Percentiles rank a stretch among this genome's conserved stretches.
These are phyloP conservation scores for Triplophysa bombifrons DNA, from an alignment of 2,797 vertebrate species.

Conservation along the genomic window DNA sequence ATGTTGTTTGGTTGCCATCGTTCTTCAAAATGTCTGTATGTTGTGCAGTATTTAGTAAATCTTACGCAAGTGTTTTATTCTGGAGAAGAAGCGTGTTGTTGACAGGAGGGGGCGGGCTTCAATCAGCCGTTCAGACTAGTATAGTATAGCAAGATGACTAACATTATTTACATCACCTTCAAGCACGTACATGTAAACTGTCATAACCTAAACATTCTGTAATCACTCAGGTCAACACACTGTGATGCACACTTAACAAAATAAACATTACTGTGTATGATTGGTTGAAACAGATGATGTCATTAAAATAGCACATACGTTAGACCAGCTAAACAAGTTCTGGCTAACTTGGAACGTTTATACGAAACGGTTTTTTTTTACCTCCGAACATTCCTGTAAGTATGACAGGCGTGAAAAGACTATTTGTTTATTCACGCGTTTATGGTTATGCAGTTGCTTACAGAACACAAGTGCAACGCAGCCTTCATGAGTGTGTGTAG, in stretches of 20 bases:
- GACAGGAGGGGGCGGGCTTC: background rate
- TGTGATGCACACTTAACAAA: background rate
- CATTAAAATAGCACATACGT: background rate
- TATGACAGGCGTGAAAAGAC: conserved; percentile 4
- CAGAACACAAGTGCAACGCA: background rate
- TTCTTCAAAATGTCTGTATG: too few species aligned
- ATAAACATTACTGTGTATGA: background rate
- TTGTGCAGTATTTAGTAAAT: too few species aligned
- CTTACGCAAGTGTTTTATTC: too few species aligned
- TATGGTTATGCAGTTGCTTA: background rate
- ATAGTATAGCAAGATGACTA: background rate
- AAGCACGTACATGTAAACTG: background rate
- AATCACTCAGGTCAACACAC: background rate
- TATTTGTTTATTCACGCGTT: background rate
- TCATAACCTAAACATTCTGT: background rate
- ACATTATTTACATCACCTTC: background rate
- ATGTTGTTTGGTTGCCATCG: too few species aligned
- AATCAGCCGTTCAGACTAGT: background rate
- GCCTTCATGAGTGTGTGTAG: background rate
- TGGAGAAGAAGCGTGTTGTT: too few species aligned
- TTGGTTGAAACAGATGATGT: conserved; percentile 4
- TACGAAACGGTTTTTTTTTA: conserved; percentile 4
- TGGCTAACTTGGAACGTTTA: background rate
- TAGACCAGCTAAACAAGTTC: conserved; percentile 8
- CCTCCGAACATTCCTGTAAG: background rate